Base-by-base conservation (phyloP, 2,888 invertebrate species). In the Mamestra brassicae region DNA sequence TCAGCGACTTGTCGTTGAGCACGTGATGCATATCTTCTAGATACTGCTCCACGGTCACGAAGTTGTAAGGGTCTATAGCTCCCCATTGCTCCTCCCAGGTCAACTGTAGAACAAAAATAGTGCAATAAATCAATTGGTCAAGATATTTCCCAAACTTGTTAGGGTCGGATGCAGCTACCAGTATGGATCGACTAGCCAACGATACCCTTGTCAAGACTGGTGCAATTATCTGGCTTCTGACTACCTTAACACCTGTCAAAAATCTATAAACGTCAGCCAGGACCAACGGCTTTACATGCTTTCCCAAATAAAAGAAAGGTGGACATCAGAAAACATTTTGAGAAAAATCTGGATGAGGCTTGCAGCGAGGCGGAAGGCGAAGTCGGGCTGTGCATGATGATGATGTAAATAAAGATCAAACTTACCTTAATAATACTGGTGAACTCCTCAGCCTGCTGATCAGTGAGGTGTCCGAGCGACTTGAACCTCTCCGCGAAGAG, bases 1-100 rank as follows among this genome's bases (percentile, higher is more conserved):
- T 98, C 71, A 98, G 95, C 61, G 97, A 95, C 89, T 97, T 97
- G 89, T 98, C 98, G 86, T 98, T 98, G 57, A 98, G 95, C 66
- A 98, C 98, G 92, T 98, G 98, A 83, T 98, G 97, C 97, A 98
- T 98, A 92, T 98, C 98, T 80, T 97, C 97, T 36, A 98, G 92
- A 89, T 98, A 98, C 92, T 98, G 98, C 91, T 98, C 98, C 61
- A 98, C 98, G 0, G 98, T 98, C 8, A 98, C 97, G 89, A 98
- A 97, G 97, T 98, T 98, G 93, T 98, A 98, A 0, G 98, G 98
- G 87, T 97, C 97, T 52, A 98, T 97, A 86, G 97, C 98, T 6
- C 98, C 98, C 97, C 98, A 98, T 89, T 98, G 98, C 91, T 98
- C 98, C 87, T 98, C 97, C 98, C 98, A 98, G 17, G 98, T 97